Evolutionary conservation across 37 sponge, comb jelly and placozoan species (phyloP).

Genomic region (Petrosia ficiformis): DNA sequence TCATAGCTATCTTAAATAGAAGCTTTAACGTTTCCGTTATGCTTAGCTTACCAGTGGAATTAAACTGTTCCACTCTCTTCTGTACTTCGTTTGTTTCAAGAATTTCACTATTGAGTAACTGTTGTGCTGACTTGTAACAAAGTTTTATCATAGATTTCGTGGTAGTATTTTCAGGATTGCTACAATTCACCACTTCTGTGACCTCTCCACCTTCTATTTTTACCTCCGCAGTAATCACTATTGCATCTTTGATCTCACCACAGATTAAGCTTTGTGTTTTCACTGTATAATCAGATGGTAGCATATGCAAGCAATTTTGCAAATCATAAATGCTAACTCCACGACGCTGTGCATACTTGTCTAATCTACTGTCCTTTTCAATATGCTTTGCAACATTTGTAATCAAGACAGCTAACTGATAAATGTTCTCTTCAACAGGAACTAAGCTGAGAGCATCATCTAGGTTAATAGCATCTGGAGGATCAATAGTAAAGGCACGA

Average conservation of each 20-base stretch:
- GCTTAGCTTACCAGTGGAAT: not conserved
- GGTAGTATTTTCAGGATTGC: not conserved
- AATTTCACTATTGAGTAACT: not conserved
- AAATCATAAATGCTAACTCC: constrained; percentile 41
- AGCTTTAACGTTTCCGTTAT: not conserved
- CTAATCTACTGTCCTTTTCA: not conserved
- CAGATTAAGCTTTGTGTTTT: constrained; percentile 24
- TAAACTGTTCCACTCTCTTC: not conserved
- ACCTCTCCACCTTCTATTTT: not conserved
- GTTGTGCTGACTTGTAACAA: not conserved
- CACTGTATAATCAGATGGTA: not conserved
- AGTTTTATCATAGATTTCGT: not conserved
- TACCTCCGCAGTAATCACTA: constrained; percentile 19
- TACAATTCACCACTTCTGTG: not conserved
- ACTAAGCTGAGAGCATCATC: constrained; percentile 74
- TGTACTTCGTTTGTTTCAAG: not conserved
- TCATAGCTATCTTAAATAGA: constrained; percentile 22
- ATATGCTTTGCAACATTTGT: constrained; percentile 40
- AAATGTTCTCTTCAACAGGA: not conserved
- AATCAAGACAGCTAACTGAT: constrained; percentile 63
- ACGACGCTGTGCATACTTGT: constrained; percentile 11
- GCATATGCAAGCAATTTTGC: not conserved
- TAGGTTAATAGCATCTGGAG: constrained; percentile 39
- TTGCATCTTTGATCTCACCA: constrained; percentile 10
- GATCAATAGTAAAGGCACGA: constrained; percentile 72